Percentiles rank a stretch among this genome's conserved stretches.
Conservation (phyloP, 92 coral and sea anemone species). For the Meandrina meandrites region DNA sequence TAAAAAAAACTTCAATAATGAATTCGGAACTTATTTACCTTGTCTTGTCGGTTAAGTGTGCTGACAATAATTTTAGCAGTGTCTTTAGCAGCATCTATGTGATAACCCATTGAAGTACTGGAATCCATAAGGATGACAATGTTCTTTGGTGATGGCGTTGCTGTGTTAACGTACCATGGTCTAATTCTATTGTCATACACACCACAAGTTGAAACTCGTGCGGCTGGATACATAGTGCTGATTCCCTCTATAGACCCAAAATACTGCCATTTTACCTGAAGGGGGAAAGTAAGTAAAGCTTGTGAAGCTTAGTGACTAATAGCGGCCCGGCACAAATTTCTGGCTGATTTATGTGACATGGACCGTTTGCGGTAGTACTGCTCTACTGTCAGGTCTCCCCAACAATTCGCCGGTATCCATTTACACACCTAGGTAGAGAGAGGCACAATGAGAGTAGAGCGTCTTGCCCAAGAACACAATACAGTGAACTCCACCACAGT, state of each 20-base stretch:
- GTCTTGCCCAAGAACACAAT: too few relatives aligned
- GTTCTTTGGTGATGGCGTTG: slow-evolving; percentile 72
- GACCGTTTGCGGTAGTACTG: too few relatives aligned
- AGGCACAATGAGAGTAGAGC: too few relatives aligned
- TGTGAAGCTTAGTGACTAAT: too few relatives aligned
- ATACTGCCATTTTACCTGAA: slow-evolving; percentile 81
- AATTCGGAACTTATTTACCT: slow-evolving; percentile 34
- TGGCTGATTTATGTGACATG: too few relatives aligned
- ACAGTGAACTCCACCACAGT: too few relatives aligned
- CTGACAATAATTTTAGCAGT: slow-evolving; percentile 55
- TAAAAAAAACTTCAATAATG: background rate
- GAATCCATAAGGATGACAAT: slow-evolving; percentile 75
- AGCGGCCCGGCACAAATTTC: too few relatives aligned
- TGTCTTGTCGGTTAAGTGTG: slow-evolving; percentile 66
- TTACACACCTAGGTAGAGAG: too few relatives aligned
- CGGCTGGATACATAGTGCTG: slow-evolving; percentile 56
- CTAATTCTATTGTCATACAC: slow-evolving; percentile 76
- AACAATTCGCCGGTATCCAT: too few relatives aligned
- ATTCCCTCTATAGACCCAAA: slow-evolving; percentile 82
- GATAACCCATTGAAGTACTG: slow-evolving; percentile 74
- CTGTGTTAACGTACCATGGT: slow-evolving; percentile 83
- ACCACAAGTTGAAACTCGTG: slow-evolving; percentile 31
- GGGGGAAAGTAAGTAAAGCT: background rate
- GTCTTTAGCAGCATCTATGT: slow-evolving; percentile 53
- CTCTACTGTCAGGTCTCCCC: too few relatives aligned